Base-by-base conservation (phyloP, 2,113 vertebrate genomes). In the Phainopepla nitens region DNA sequence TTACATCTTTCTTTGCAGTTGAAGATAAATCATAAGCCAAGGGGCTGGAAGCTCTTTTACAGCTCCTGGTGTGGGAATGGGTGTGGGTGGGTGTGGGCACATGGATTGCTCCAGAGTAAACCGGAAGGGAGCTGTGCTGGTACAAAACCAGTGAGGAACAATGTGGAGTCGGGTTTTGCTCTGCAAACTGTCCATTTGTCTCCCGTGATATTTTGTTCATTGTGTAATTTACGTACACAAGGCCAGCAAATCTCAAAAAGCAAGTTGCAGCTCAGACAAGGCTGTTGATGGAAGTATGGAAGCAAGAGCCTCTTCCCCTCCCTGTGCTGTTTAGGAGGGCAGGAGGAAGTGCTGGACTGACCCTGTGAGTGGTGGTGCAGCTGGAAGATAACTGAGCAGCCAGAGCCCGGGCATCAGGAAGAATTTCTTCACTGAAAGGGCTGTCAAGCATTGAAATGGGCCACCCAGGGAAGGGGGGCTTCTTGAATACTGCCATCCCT, bases 21-120 rank as follows among this genome's bases (percentile, higher is more conserved):
- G 77, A 47, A 84, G 75, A 64, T 87, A 87, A 96, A 80, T 84
- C 57, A 47, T 36, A 64, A 92, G 22, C 44, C 41, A 44, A 6
- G 4, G 62, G 50, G n/a, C 69, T 75, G 79, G 54, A 60, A 80
- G 75, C 25, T 25, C 11, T 79, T 93, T 62, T 84, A 84, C 56
- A 81, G 68, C 88, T 87, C 22, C 27, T 12, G 19, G 54, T 75
- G 50, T 72, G 58, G 70, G 53, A 79, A 61, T 65, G 82, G 75
- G 78, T 56, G 70, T 49, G 68, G 45, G 71, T 68, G 79, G 82
- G 78, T 76, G 87, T 83, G 91, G 77, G 50, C 10, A 1, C 36
- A 19, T 1, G 0, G 20, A 10, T 47, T 44, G 71, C 69, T 57
- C 76, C 69, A 41, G 90, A 86, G 57, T 35, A 86, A 82, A 85